Evolutionary conservation across 2,888 invertebrate species (phyloP), one percentile per base, ranked within the genome.

Genomic region (Meghimatium bilineatum): DNA sequence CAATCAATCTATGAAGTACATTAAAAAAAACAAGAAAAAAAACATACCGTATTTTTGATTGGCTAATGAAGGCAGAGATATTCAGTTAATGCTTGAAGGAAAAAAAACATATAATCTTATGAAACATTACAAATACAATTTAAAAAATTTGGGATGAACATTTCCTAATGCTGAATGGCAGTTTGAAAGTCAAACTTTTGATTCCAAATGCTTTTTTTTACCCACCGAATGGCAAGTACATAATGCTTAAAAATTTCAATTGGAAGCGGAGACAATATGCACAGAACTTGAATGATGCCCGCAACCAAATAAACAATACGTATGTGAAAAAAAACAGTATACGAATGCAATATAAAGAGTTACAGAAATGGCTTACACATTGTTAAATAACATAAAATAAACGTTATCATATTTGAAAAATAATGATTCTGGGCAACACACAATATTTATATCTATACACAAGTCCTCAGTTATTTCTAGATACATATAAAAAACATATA

Each of bases 151-250:
- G 8, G 44, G 5, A 44, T 44, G 44, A 44, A 44, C 44, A 44
- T 44, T 44, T 44, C 44, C 20, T 80, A 80, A 80, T 80, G 80
- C 80, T 80, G 32, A 71, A 32, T 71, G 71, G 56, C 71, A 56
- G 56, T 52, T n/a, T 32, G 32, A 79, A 29, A 52, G 32, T 52
- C 29, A 26, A 71, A 49, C 49, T 80, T 80, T 80, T 80, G 80
- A 80, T 80, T 80, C 69, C 63, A 36, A 80, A 71, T 80, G 80
- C 80, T 80, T 34, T 23, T 69, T 52, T 44, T 44, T 44, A 44
- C 12, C 63, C 67, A 80, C 52, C 69, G 71, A 34, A 23, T 26
- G 71, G 71, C 32, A 52, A 32, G 23, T 36, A 34, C 36, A 23
- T 80, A 71, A 80, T 80, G 71, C 80, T 71, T 69, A 38, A 44